phyloP scores from a whole-genome alignment of 2,797 vertebrate genomes.

The Poeciliopsis paucimaculata region DNA sequence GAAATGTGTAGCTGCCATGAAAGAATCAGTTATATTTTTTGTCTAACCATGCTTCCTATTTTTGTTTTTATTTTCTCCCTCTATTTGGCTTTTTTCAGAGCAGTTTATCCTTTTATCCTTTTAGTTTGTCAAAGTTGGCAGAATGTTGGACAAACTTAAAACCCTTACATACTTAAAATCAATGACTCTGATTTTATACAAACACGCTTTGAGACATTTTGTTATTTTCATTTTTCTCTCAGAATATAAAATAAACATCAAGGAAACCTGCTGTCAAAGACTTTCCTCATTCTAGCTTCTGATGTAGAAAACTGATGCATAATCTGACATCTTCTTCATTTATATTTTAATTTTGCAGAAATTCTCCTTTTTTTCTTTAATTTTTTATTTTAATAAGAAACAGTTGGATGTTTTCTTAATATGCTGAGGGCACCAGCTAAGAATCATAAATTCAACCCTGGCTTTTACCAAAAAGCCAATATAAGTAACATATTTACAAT shows the following conservation, averaged over 20 bases:
- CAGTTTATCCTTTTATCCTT: not conserved
- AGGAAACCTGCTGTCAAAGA: not conserved
- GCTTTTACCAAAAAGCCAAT: not conserved
- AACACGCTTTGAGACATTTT: not conserved
- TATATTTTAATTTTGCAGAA: not conserved
- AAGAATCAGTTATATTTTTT: not conserved
- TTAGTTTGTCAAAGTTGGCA: not conserved
- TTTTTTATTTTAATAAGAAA: not conserved
- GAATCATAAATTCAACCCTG: not conserved
- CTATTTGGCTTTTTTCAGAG: conserved; percentile 5
- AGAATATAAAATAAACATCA: not conserved
- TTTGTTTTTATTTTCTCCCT: not conserved
- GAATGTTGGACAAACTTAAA: not conserved
- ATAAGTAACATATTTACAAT: not conserved
- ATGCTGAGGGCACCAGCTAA: not conserved
- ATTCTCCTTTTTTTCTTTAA: not conserved
- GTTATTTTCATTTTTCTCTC: not conserved
- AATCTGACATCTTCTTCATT: not conserved
- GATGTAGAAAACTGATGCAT: not conserved
- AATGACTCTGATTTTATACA: not conserved
- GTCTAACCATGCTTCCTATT: not conserved
- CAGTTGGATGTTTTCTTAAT: not conserved
- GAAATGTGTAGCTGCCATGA: conserved; percentile 1
- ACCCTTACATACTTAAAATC: not conserved
- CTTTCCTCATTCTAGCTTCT: not conserved